Evolutionary conservation across 2,113 vertebrate species (phyloP), one percentile per base, ranked within the genome.

Genomic region (Epinephelus cyanopodus): DNA sequence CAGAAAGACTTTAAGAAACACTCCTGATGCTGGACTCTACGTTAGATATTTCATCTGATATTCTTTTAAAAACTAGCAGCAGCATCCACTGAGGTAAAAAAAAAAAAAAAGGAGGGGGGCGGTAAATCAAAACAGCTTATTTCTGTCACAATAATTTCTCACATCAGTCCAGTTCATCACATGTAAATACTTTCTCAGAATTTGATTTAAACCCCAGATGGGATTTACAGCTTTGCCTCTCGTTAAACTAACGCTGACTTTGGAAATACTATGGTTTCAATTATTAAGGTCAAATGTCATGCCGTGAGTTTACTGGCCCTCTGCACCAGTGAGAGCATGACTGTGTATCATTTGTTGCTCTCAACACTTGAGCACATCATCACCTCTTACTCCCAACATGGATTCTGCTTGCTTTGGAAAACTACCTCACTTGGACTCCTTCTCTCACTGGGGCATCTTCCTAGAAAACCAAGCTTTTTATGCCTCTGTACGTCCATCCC

Each of bases 401-500:
- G 48, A 63, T 37, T 61, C n/a, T 18, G 37, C 19, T 65, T 29
- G 7, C 54, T 54, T 14, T n/a, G 7, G 17, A 25, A 33, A 39
- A 15, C 12, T 1, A 14, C 11, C 10, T 47, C 1, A 6, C 9
- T 27, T 37, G 3, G 14, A 33, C 14, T 37, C 19, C 6, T 33
- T 11, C 62, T 57, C 62, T 74, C 57, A 0, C 33, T 5, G 50
- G 50, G 39, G 15, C 1, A 1, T 62, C 15, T 42, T 64, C 50
- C 21, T 25, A 7, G 23, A 78, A 73, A 64, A 25, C 66, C 33
- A 66, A 12, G 77, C 52, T 14, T 58, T 5, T 58, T 58, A 47
- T 71, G 60, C 71, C 60, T 17, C 6, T 58, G 47, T 48, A 6
- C 4, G 5, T 37, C 33, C 33, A 1, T 6, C 5, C 33, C 33